Evolutionary conservation across 1,140 invertebrate species (phyloP).

Genomic region (Drosophila sucinea): DNA sequence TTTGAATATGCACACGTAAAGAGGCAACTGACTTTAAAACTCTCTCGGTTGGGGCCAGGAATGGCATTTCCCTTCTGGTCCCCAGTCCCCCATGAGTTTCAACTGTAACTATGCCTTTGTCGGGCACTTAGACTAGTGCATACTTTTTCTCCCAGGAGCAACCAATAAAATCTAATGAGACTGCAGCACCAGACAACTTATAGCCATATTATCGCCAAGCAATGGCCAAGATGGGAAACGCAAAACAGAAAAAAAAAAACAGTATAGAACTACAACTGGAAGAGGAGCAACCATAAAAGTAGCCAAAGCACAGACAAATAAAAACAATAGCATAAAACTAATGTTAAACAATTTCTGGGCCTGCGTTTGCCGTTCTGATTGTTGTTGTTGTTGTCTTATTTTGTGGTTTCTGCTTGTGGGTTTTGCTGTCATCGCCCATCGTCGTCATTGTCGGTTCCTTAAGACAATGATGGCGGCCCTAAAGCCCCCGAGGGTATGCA

Average conservation of each 20-base stretch:
- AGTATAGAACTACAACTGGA: not conserved
- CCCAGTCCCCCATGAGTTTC: not conserved
- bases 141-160: constrained; percentile 19
- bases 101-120: not conserved
- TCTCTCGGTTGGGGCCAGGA: not conserved
- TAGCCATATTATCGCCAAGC: constrained; percentile 67
- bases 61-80: not conserved
- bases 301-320: constrained; percentile 65
- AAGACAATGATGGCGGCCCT: constrained; percentile 70
- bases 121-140: constrained; percentile 15
- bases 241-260: constrained; percentile 6
- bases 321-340: constrained; percentile 70
- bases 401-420: constrained; percentile 26
- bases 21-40: constrained; percentile 6
- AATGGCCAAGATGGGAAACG: constrained; percentile 46
- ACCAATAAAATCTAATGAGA: constrained; percentile 75
- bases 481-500: constrained; percentile 67
- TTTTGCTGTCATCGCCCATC: constrained; percentile 54
- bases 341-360: constrained; percentile 57
- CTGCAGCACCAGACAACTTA: constrained; percentile 73
- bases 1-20: constrained; percentile 2
- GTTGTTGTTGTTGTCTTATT: constrained; percentile 12
- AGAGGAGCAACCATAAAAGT: constrained; percentile 56
- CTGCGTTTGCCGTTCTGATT: constrained; percentile 4
- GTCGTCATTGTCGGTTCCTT: constrained; percentile 54